Evolutionary conservation across 1,140 invertebrate genomes (phyloP), one percentile per base, ranked within the genome.

Genomic region (Charaxes varanes): DNA sequence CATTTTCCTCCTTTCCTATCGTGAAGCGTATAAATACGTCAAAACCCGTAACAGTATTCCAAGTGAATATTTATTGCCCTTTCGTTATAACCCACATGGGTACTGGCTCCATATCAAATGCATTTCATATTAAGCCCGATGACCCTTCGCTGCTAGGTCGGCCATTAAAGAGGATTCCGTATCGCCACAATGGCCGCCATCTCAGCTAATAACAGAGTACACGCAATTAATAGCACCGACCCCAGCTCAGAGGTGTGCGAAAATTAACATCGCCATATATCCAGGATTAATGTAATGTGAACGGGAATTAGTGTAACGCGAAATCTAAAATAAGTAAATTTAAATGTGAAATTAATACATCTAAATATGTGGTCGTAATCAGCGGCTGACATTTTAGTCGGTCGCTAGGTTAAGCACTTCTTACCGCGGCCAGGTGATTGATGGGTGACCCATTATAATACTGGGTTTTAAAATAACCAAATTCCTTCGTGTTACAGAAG

Each of bases 201-300:
- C 21, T 26, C 35, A 45, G n/a, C 42, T 45, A 45, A 37, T 45
- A 45, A 37, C 42, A 32, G 43, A 10, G 18, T 21, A 11, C 28
- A 28, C 19, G 43, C 43, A 46, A 46, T 46, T 46, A 46, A 38
- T 35, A 11, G 33, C 6, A 33, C 35, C 21, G 43, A 27, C 35
- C 43, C 22, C 11, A 4, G 21, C 19, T 46, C 36, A 33, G 34
- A 37, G 35, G 34, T 11, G 28, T 46, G 35, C 36, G 28, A 46
- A 32, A 46, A 38, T 46, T 46, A 27, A 31, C 43, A 38, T 15
- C 27, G 35, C 11, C 8, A 38, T 46, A 33, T 33, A 46, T 38
- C 11, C 14, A 21, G 22, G 38, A 33, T 38, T 38, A 41, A 28
- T 41, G 19, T 19, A 22, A 21, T 19, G 13, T 14, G 8, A 28